These are phyloP conservation scores for Pantherophis guttatus DNA, from an alignment of 2,113 vertebrate genomes.

Conservation along the genomic window DNA sequence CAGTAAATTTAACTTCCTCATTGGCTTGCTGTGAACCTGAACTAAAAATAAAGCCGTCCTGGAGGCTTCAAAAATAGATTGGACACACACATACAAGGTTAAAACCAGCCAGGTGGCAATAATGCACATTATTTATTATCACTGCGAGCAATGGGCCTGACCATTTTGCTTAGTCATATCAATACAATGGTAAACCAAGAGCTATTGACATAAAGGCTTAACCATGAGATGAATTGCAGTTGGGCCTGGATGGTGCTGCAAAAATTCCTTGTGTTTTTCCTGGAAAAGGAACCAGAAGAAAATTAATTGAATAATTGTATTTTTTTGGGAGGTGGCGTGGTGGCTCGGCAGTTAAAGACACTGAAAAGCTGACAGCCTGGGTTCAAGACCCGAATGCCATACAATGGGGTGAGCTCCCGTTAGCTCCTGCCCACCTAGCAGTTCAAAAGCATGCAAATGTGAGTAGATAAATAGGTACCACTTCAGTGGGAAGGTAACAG, in stretches of 20 bases:
- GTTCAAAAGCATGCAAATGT: too few relatives aligned
- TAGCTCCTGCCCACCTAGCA: too few relatives aligned
- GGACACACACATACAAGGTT: not conserved
- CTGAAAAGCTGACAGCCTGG: too few relatives aligned
- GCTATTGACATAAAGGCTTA: not conserved
- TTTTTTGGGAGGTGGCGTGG: too few relatives aligned
- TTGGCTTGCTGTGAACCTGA: not conserved
- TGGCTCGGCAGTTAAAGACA: too few relatives aligned
- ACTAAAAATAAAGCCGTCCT: conserved; percentile 4
- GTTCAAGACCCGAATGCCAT: too few relatives aligned
- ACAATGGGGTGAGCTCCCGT: too few relatives aligned
- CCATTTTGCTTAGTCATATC: not conserved
- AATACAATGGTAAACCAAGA: not conserved
- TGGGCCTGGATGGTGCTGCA: not conserved
- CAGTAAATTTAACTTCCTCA: not conserved
- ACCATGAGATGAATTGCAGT: not conserved
- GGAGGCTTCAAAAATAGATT: not conserved
- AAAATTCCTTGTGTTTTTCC: too few relatives aligned
- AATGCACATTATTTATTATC: not conserved
- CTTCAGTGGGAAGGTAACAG: too few relatives aligned
- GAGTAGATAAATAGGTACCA: too few relatives aligned
- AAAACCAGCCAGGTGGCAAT: conserved; percentile 13
- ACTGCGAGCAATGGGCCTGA: not conserved
- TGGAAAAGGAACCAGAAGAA: not conserved
- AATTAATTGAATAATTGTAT: not conserved